These are phyloP conservation scores for Thaleichthys pacificus DNA, from an alignment of 2,797 vertebrate species.

Conservation along the genomic window DNA sequence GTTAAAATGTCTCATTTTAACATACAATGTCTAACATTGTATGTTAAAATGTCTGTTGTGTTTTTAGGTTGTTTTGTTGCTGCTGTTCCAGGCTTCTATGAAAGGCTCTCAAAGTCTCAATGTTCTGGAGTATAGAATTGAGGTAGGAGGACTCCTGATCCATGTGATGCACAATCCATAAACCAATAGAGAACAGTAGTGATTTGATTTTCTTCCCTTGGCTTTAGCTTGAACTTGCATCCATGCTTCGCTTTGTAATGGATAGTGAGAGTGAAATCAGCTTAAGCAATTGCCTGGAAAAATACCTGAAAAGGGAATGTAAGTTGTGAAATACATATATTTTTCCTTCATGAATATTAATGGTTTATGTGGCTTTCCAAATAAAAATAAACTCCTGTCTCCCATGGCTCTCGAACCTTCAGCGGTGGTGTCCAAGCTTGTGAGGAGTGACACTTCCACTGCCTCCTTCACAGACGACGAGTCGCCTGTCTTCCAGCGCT, in stretches of 20 bases:
- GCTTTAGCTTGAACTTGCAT: constrained; percentile 81
- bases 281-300: constrained; percentile 77
- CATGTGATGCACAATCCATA: not conserved
- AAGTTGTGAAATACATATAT: constrained; percentile 39
- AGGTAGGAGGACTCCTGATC: constrained; percentile 71
- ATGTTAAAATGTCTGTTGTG: constrained; percentile 11
- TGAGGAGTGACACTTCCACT: constrained; percentile 37
- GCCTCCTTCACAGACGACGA: constrained; percentile 69
- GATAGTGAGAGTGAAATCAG: constrained; percentile 79
- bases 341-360: not conserved
- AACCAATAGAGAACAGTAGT: not conserved
- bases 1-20: not conserved
- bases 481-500: constrained; percentile 71
- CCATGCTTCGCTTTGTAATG: constrained; percentile 82
- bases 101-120: constrained; percentile 76
- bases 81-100: constrained; percentile 84
- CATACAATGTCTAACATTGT: too few species aligned
- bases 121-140: constrained; percentile 75
- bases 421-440: constrained; percentile 41
- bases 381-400: not conserved
- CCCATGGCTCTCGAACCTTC: constrained; percentile 10
- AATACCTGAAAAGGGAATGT: constrained; percentile 80
- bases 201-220: not conserved
- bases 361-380: constrained; percentile 9
- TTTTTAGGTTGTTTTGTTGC: constrained; percentile 82